Percentiles rank a stretch among this genome's conserved stretches.
These are phyloP conservation scores for Anastrepha ludens DNA, from an alignment of 1,140 invertebrate genomes.

Conservation along the genomic window DNA sequence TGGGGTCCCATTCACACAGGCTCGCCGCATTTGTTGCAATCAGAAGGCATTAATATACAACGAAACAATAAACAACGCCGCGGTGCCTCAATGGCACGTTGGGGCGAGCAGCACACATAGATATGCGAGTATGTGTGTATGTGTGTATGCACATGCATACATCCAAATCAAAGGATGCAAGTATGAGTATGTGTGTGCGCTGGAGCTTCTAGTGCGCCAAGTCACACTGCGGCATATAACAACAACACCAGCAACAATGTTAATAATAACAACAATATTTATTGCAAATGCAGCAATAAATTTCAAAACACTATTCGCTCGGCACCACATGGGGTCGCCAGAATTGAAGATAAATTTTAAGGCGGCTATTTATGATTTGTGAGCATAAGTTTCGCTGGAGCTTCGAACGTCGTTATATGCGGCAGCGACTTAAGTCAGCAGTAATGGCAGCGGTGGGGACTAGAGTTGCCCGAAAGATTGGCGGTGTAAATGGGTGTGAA, in stretches of 20 bases:
- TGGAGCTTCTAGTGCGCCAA: slow-evolving; percentile 21
- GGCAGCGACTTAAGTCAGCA: slow-evolving; percentile 60
- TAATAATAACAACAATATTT: slow-evolving; percentile 70
- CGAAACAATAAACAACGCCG: slow-evolving; percentile 50
- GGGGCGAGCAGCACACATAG: slow-evolving; percentile 1
- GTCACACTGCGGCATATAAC: slow-evolving; percentile 23
- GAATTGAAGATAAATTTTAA: slow-evolving; percentile 75
- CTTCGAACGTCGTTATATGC: slow-evolving; percentile 10
- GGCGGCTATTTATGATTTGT: slow-evolving; percentile 75
- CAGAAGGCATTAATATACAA: slow-evolving; percentile 39
- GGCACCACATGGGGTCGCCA: slow-evolving; percentile 74
- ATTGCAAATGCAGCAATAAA: slow-evolving; percentile 75
- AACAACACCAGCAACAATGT: slow-evolving; percentile 31
- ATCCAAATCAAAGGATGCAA: background rate
- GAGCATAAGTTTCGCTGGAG: slow-evolving; percentile 57
- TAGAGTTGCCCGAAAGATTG: too few relatives aligned
- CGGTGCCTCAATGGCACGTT: background rate
- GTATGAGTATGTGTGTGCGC: background rate
- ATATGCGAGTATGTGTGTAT: background rate
- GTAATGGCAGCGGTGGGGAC: slow-evolving; percentile 70
- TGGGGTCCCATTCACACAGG: slow-evolving; percentile 46
- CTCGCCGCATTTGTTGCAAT: slow-evolving; percentile 44
- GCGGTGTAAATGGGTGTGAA: background rate
- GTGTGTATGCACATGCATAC: background rate
- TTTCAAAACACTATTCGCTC: slow-evolving; percentile 75